Conservation (phyloP, 1,140 invertebrate species). For the Drosophila persimilis region DNA sequence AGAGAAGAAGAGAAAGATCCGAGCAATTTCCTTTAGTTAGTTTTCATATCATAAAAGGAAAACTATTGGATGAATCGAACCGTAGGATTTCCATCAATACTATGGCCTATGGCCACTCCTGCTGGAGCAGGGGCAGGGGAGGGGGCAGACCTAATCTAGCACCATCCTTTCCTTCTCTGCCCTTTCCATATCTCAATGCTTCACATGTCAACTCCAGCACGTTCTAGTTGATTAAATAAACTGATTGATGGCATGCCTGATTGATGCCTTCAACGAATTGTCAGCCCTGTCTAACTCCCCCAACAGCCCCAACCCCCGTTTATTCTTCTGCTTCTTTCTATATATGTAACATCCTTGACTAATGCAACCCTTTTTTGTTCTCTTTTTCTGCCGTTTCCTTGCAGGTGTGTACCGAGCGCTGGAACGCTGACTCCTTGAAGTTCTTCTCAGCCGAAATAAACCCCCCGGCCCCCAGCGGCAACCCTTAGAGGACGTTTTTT, state of each 20-base stretch:
- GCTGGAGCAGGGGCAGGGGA: background rate
- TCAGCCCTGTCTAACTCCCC: conserved; percentile 9
- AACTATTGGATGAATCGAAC: conserved; percentile 19
- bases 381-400: conserved; percentile 39
- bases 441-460: conserved; percentile 7
- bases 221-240: conserved; percentile 65
- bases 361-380: conserved; percentile 66
- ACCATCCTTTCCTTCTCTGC: background rate
- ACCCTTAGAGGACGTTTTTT: conserved; percentile 26
- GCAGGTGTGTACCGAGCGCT: conserved; percentile 64
- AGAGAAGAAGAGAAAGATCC: conserved; percentile 6
- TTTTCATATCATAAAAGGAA: conserved; percentile 4
- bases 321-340: background rate
- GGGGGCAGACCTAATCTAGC: conserved; percentile 22
- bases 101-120: background rate
- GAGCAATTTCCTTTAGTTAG: conserved; percentile 24
- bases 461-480: conserved; percentile 7
- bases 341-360: conserved; percentile 38
- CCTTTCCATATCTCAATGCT: conserved; percentile 12
- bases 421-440: conserved; percentile 34
- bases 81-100: conserved; percentile 19
- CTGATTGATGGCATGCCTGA: conserved; percentile 76
- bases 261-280: conserved; percentile 62
- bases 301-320: background rate
- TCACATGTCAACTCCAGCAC: conserved; percentile 55